Evolutionary conservation across 2,888 invertebrate genomes (phyloP), one percentile per base, ranked within the genome.

Genomic region (Apodemia duryi): DNA sequence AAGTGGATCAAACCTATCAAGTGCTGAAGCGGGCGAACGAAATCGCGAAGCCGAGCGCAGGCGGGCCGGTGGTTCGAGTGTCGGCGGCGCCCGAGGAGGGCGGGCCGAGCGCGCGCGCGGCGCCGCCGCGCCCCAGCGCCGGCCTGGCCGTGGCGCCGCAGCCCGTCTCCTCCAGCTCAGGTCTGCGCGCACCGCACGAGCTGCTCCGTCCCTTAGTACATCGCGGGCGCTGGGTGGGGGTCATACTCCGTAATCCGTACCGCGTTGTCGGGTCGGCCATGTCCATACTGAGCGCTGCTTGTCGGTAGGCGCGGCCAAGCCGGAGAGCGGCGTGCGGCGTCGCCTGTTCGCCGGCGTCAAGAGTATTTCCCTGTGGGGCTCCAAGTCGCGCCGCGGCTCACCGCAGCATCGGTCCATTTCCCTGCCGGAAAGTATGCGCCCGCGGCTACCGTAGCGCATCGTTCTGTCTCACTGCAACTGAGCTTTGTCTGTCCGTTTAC

Each of bases 21-120:
- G 97, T 97, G 87, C 94, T 98, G 93, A 97, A 97, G 94, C 97
- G 97, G 89, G 97, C 97, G 83, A 97, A 97, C 85, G 97, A 97
- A 94, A 96, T 97, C 83, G 94, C 95, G 79, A 94, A 93, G 85
- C 90, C 91, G 80, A 91, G 81, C 93, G 91, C 82, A 81, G 85
- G 85, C 86, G 91, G 89, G 79, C 88, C 87, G 68, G 85, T 88
- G 77, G 90, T 90, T 76, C 89, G 88, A 75, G 88, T 88, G 83
- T 85, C 88, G 74, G 83, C 86, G 74, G 85, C 88, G 74, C 78
- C 79, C 67, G 77, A 77, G 73, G 75, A 74, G 71, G 83, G 90
- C 46, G 46, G 46, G 85, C 85, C 81, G 81, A 79, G 79, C 77
- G 81, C 85, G 77, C 91, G 91, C 74, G 88, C 89, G 4, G 57